Base-by-base conservation (phyloP, 2,797 vertebrate species). In the Lateolabrax maculatus region DNA sequence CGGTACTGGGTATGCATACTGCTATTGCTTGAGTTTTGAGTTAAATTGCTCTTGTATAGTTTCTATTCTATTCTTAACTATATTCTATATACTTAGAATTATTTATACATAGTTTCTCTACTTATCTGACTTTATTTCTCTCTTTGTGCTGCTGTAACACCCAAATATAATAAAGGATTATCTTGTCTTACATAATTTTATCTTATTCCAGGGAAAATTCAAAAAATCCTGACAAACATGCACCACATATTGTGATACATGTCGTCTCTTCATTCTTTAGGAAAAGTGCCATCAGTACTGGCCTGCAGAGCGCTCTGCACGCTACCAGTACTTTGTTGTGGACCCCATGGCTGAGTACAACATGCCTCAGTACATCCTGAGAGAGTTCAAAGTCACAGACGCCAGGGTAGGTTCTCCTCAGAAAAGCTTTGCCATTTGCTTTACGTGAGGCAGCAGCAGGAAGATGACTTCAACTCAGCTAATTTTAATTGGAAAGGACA, bases 331-430 rank as follows among this genome's bases (percentile, higher is more conserved):
- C 92, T 99, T 99, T 0, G 98, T 99, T 4, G 98, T 99, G 87
- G 98, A 99, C 83, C 98, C 98, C 1, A 99, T 99, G 98, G 98
- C 98, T 0, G 98, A 99, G 87, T 99, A 99, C 95, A 99, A 98
- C 94, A 99, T 99, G 98, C 98, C 98, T 0, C 98, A 99, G 94
- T 99, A 99, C 83, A 98, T 99, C 90, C 94, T 99, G 37, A 95
- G 98, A 31, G 98, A 99, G 91, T 99, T 99, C 93, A 99, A 99
- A 90, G 97, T 99, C 93, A 99, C 98, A 0, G 97, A 99, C 8
- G 97, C 97, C 88, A 95, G 98, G 96, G 98, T 99, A 83, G 81
- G 96, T 95, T 55, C n/a, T 39, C 51, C 25, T 77, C 46, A 9
- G 18, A 0, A 0, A 34, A 5, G 10, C 23, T 36, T 31, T 34